Base-by-base conservation (phyloP, 2,888 invertebrate species). In the Drosophila kokeensis region DNA sequence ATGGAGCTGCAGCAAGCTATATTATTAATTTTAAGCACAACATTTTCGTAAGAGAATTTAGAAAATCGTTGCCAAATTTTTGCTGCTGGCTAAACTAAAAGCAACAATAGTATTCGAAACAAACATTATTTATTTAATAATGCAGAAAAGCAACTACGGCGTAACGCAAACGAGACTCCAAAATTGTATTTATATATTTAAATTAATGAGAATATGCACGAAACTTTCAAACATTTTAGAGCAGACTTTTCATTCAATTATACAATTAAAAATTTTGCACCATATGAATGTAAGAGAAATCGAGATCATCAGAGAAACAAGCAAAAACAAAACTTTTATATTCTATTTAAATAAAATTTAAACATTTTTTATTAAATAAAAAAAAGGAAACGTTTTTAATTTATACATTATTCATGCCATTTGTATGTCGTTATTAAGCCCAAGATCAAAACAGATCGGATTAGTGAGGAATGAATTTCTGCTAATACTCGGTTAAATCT, bases 401-500 rank as follows among this genome's bases (percentile, higher is more conserved):
- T 86, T 83, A 75, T 85, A 85, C 76, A 76, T 79, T 54, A 61
- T 62, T 82, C 72, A 71, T 71, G 74, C 52, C 60, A 69, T 69
- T 78, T 73, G 21, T 52, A 54, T 59, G 29, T 42, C 30, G 34
- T 66, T 45, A 52, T 79, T 66, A 79, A 76, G 82, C 83, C 86
- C 83, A 78, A 66, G 82, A 72, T 87, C 77, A 65, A 64, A 45
- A 32, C 42, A 61, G 64, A 59, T 63, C 64, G 48, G 62, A 66
- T 82, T 60, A 49, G 57, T 70, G 67, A 64, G 69, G 68, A 78
- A 73, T 83, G 89, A 78, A 76, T 76, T 67, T 65, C 74, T 62
- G 72, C 55, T 87, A 84, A 84, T 84, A 88, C 84, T 84, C 67
- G 52, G 55, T 94, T 95, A 96, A 92, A 95, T 96, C 92, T 99